Base-by-base conservation (phyloP, 1,140 invertebrate genomes). In the Euura saliciscinereae region DNA sequence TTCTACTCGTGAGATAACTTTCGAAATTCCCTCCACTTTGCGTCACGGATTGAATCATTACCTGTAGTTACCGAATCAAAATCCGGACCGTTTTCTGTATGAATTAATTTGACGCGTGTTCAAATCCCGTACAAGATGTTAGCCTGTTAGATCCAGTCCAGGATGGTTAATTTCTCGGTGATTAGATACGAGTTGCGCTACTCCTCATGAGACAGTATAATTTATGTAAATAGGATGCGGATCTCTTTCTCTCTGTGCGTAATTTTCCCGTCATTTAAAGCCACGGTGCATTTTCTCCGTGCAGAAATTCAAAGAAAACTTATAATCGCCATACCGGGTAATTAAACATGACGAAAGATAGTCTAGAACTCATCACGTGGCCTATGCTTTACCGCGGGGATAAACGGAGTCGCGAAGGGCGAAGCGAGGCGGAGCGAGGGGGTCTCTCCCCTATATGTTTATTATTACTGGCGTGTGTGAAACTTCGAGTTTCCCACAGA, bases 401-500 rank as follows among this genome's bases (percentile, higher is more conserved):
- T 28, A 28, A 28, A 28, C 28, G 0, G 28, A 28, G 28, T 28
- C 28, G 28, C 28, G 64, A 51, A 28, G 64, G 65, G 28, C 11
- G 65, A 13, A 11, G 73, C 2, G 51, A 10, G 66, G 66, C 3
- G 43, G 43, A 1, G 68, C 5, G 42, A 46, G 68, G 28, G 43
- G 43, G 5, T 2, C n/a, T 7, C 42, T 69, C 44, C 44, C 68
- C 69, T 65, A 65, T 65, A 65, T 74, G 75, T 78, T 78, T 76
- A 77, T 76, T 78, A 74, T 75, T 74, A 64, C 68, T 72, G 70
- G 11, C 72, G 65, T 70, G 73, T 74, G 76, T 77, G 76, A 78
- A 79, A 80, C 74, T 79, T 65, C 11, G 75, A 79, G 75, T 78
- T 80, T 80, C 79, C 76, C 78, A 78, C 77, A 78, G 75, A 65